Base-by-base conservation (phyloP, 2,888 invertebrate species). In the Erebia palarica region DNA sequence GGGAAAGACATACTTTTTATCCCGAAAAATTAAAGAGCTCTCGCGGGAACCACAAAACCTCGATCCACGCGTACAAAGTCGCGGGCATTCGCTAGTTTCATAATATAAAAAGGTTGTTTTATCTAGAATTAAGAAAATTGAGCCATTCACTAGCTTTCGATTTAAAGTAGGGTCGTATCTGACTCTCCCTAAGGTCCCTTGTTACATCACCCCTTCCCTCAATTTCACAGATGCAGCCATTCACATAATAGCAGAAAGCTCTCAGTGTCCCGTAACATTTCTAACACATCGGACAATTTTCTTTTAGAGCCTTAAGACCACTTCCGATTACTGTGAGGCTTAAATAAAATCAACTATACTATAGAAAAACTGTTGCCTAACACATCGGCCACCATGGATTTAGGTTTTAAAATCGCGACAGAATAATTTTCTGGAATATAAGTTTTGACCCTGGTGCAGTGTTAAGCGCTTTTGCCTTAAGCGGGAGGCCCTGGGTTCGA, bases 211-310 rank as follows among this genome's bases (percentile, higher is more conserved):
- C 71, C 77, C 74, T 75, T 80, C 80, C 82, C 82, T 80, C 81
- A 79, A 82, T 82, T 83, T 82, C 78, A 73, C 79, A 78, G 84
- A 86, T 84, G 83, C 82, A 81, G 75, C 77, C 80, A 80, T 86
- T 84, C 81, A 80, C 80, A 57, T 86, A 86, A 87, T 83, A 82
- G 81, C 76, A 78, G 75, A 83, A 84, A 83, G 81, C 82, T 84
- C 80, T 83, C 78, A 78, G 76, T 74, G 77, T 76, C 67, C 70
- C 75, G 75, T 78, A 78, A 79, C 80, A 78, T 79, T 80, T 78
- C 78, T 76, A 79, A 80, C 75, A 75, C 77, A 78, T 79, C 75
- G 75, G 70, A 75, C 75, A 76, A 76, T 77, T 76, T 72, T 75
- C 72, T 74, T 74, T 63, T 68, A 76, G 76, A 68, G 69, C 68